A percentile compares a stretch with the other conserved stretches of the same genome.
phyloP scores from a whole-genome alignment of 1,140 invertebrate genomes.

The Muscidifurax raptorellus region DNA sequence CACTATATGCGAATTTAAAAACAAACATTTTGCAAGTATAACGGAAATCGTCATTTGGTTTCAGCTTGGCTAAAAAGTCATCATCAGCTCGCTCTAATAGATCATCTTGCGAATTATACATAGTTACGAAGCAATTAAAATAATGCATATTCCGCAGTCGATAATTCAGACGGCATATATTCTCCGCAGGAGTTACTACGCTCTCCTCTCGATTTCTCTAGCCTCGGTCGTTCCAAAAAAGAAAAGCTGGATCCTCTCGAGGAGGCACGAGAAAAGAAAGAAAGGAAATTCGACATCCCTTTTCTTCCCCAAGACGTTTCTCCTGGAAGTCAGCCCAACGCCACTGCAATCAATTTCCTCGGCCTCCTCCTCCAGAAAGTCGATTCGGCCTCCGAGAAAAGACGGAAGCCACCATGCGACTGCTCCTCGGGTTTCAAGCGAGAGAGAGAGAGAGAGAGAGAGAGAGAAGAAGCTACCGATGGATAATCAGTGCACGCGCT shows the following conservation, averaged over 20 bases:
- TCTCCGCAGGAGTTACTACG: background rate
- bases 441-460: constrained; percentile 12
- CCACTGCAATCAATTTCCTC: constrained; percentile 51
- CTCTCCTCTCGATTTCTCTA: background rate
- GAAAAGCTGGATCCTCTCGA: background rate
- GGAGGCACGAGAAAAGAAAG: constrained; percentile 13
- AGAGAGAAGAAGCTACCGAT: constrained; percentile 28
- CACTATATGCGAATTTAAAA: no score
- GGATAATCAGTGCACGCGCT: constrained; percentile 53
- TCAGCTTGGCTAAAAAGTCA: no score
- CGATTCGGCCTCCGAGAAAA: constrained; percentile 22
- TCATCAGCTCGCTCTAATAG: no score
- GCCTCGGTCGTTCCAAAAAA: background rate
- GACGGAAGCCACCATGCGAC: constrained; percentile 20
- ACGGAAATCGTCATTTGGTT: no score
- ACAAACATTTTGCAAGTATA: background rate
- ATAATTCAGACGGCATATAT: background rate
- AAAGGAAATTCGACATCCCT: constrained; percentile 30
- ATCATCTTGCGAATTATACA: no score
- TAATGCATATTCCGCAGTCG: background rate
- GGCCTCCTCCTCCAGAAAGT: background rate
- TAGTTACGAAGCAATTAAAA: background rate
- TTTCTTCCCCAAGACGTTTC: constrained; percentile 37
- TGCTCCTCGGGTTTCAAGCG: background rate
- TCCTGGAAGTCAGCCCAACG: constrained; percentile 39